Base-by-base conservation (phyloP, 2,113 vertebrate species). In the Strix uralensis region DNA sequence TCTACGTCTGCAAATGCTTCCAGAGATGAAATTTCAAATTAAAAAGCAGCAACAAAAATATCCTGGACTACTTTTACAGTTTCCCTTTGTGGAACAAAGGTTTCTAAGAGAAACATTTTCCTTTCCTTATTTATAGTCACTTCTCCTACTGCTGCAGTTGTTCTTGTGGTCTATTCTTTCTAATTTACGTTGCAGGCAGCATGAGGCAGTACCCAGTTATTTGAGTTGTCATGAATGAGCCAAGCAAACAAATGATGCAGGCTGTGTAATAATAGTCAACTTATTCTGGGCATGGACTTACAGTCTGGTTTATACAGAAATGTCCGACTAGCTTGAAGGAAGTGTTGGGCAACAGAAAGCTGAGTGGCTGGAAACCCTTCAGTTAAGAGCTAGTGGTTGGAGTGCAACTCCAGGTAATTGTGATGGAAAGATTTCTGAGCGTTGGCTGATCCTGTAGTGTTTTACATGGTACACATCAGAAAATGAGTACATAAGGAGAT, bases 101-200 rank as follows among this genome's bases (percentile, higher is more conserved):
- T 87, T 96, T 94, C 84, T 66, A 66, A 92, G 89, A 90, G 78
- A 79, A 91, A 87, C 70, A 62, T 80, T 96, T 89, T 80, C 32
- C 36, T 95, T 92, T 83, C 51, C 25, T 46, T 97, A 87, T 96
- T 97, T 94, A 89, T 85, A 94, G 92, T 15, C 44, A 65, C 75
- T 88, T 70, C 49, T 86, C 32, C 88, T 91, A 59, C 89, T 3
- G 0, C 74, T 88, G 89, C 85, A 65, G 94, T 96, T 87, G 88
- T 89, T 95, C 88, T 62, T 91, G 91, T 88, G 92, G 92, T 83
- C 94, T 65, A 15, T 80, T 92, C 94, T 90, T 94, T 93, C 93
- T 96, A 94, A 97, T 94, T 96, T 87, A 90, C 94, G 93, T 78
- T 86, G 84, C 81, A 36, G 78, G 86, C 78, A 88, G 82, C 49